Percentiles rank a stretch among this genome's conserved stretches.
Evolutionary conservation across 2,797 vertebrate species (phyloP).

Genomic region (Nyctalus aviator): DNA sequence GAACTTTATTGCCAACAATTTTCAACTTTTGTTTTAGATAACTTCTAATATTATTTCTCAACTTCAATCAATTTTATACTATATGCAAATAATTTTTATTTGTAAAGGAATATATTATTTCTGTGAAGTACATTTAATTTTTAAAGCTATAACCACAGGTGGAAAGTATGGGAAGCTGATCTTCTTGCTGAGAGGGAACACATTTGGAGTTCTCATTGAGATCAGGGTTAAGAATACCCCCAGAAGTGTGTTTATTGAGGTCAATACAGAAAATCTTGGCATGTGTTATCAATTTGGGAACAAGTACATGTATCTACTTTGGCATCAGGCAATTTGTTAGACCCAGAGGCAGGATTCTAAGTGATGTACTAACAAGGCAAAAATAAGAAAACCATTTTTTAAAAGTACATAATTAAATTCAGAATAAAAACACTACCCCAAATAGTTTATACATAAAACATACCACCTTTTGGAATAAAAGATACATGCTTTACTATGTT

Average conservation of each 20-base stretch:
- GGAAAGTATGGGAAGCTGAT: not conserved
- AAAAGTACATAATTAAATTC: constrained; percentile 68
- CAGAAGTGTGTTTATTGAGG: constrained; percentile 30
- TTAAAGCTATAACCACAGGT: constrained; percentile 16
- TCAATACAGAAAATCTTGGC: constrained; percentile 52
- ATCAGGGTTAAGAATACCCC: constrained; percentile 46
- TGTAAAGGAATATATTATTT: constrained; percentile 10
- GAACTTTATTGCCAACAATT: constrained; percentile 27
- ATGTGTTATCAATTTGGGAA: constrained; percentile 65
- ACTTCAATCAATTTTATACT: not conserved
- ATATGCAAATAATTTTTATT: constrained; percentile 1
- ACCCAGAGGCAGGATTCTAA: constrained; percentile 63
- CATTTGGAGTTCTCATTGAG: constrained; percentile 40
- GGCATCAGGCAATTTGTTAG: constrained; percentile 59
- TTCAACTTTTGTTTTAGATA: constrained; percentile 54
- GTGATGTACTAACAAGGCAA: constrained; percentile 69
- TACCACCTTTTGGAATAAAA: constrained; percentile 70
- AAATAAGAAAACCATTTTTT: constrained; percentile 68
- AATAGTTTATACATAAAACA: constrained; percentile 70
- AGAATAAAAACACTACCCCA: constrained; percentile 37
- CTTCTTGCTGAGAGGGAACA: constrained; percentile 23
- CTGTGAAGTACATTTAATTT: constrained; percentile 38
- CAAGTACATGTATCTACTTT: constrained; percentile 4
- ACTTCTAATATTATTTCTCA: constrained; percentile 54
- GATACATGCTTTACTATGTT: constrained; percentile 69